Conservation (phyloP, 23 tunicate species). For the Ascidia mentula region DNA sequence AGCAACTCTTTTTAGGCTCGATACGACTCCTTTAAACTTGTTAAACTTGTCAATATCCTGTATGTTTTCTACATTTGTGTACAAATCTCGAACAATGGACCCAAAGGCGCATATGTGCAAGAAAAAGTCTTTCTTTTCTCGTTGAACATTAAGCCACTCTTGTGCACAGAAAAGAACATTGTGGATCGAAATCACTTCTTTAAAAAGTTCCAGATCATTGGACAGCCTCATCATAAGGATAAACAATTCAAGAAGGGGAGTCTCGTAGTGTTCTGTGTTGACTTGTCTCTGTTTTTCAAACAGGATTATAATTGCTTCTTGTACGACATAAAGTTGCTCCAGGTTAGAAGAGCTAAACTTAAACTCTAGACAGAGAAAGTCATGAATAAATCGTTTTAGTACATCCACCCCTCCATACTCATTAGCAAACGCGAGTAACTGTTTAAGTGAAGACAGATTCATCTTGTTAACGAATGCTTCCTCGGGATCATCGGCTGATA, state of each 20-base stretch:
- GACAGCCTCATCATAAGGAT: constrained; percentile 16
- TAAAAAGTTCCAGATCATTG: constrained; percentile 16
- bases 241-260: constrained; percentile 48
- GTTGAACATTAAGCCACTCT: constrained; percentile 34
- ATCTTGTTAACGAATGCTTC: constrained; percentile 7
- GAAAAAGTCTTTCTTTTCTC: not conserved
- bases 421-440: not conserved
- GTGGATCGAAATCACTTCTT: constrained; percentile 22
- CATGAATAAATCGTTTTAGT: constrained; percentile 17
- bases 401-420: not conserved
- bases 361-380: constrained; percentile 12
- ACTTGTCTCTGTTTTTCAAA: constrained; percentile 2
- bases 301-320: not conserved
- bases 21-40: constrained; percentile 30
- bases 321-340: constrained; percentile 14
- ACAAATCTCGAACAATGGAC: constrained; percentile 18
- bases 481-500: not conserved
- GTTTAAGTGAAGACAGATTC: not conserved
- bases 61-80: constrained; percentile 15
- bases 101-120: constrained; percentile 37
- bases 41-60: constrained; percentile 21
- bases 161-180: constrained; percentile 17
- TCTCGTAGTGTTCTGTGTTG: not conserved
- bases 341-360: not conserved
- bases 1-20: constrained; percentile 24